Conservation (phyloP, 2,888 invertebrate species). For the Tiliacea aurago region DNA sequence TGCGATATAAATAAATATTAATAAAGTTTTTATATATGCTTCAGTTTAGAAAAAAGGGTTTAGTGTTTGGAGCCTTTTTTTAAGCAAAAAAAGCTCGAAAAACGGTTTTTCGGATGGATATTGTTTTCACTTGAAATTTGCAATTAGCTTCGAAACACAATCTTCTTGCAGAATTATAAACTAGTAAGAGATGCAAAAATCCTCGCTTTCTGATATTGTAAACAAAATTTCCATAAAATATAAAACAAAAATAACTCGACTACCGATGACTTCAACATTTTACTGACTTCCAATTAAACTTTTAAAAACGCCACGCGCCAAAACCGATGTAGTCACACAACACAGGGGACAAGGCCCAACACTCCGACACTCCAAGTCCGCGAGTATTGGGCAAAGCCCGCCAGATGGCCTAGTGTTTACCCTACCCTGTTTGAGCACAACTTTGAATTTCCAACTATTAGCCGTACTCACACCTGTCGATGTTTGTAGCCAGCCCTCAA, state of each 20-base stretch:
- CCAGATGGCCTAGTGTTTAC: slow-evolving; percentile 90
- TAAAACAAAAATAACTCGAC: too few species aligned
- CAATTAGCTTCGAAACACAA: not conserved
- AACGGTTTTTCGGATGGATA: not conserved
- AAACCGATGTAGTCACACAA: slow-evolving; percentile 68
- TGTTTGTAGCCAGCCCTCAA: slow-evolving; percentile 76
- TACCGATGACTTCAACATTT: not conserved
- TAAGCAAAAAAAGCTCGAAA: not conserved
- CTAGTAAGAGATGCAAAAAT: not conserved
- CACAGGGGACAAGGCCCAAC: slow-evolving; percentile 67
- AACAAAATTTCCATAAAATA: not conserved
- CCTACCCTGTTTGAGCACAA: slow-evolving; percentile 83
- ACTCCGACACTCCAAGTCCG: slow-evolving; percentile 43
- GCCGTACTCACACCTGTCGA: slow-evolving; percentile 85
- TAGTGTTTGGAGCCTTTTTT: too few species aligned
- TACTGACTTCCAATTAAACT: not conserved
- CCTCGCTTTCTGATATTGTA: not conserved
- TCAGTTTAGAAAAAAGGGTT: too few species aligned
- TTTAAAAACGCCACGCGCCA: not conserved
- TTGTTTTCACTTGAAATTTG: not conserved
- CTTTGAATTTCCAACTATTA: slow-evolving; percentile 89
- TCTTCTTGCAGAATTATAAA: not conserved
- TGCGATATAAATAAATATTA: too few species aligned
- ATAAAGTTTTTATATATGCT: too few species aligned
- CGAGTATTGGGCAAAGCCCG: slow-evolving; percentile 80